Conservation (phyloP, 2,113 vertebrate genomes). For the Trinectes maculatus region DNA sequence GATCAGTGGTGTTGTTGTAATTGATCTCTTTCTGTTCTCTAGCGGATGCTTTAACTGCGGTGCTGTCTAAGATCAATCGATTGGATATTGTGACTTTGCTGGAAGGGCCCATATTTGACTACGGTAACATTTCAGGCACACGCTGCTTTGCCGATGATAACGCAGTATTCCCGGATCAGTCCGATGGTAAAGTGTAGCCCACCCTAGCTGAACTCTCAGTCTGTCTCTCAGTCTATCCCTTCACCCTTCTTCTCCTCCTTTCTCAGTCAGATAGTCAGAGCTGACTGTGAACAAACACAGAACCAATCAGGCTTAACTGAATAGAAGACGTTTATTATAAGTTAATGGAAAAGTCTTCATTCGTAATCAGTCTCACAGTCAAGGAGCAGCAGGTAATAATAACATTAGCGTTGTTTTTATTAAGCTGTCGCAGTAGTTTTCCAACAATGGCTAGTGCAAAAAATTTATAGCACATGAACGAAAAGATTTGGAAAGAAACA, state of each 20-base stretch:
- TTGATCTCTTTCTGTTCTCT: conserved; percentile 60
- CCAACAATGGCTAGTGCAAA: conserved; percentile 24
- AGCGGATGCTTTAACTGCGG: conserved; percentile 98
- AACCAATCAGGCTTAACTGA: conserved; percentile 58
- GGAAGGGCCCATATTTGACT: conserved; percentile 99
- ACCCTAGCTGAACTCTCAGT: conserved; percentile 82
- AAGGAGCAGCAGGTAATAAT: conserved; percentile 28
- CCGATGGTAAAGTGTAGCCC: conserved; percentile 96
- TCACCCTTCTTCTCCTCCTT: conserved; percentile 75
- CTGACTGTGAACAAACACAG: conserved; percentile 52
- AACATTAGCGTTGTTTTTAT: conserved; percentile 15
- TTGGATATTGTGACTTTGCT: conserved; percentile 99
- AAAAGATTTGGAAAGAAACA: conserved; percentile 13
- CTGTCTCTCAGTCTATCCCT: conserved; percentile 79
- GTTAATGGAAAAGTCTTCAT: conserved; percentile 10
- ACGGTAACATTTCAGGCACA: conserved; percentile 99
- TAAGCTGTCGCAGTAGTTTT: conserved; percentile 34
- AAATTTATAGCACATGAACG: conserved; percentile 20
- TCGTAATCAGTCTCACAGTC: conserved; percentile 21
- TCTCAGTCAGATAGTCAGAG: conserved; percentile 69
- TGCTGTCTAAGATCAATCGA: conserved; percentile 99
- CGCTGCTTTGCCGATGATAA: conserved; percentile 99
- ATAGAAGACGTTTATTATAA: conserved; percentile 3
- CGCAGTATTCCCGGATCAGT: conserved; percentile 94
- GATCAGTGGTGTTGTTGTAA: not conserved